Evolutionary conservation across 2,113 vertebrate genomes (phyloP).

Genomic region (Pelobates fuscus): DNA sequence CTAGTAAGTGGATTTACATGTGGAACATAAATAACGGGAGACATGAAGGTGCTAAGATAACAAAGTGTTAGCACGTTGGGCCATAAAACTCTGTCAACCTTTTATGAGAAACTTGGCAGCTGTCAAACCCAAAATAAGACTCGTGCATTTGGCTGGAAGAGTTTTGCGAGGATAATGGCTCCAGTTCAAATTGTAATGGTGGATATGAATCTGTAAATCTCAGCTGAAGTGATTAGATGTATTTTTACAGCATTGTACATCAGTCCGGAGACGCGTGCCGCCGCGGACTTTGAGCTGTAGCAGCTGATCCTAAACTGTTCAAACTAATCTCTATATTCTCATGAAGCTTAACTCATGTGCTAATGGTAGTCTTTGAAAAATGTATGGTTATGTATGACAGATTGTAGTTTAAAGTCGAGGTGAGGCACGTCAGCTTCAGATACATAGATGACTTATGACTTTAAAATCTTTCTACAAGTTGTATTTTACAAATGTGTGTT

Average conservation of each 20-base stretch:
- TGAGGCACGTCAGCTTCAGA: background rate
- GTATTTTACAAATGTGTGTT: background rate
- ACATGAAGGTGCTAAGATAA: slow-evolving; percentile 45
- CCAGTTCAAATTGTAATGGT: slow-evolving; percentile 36
- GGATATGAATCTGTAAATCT: slow-evolving; percentile 20
- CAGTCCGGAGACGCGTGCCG: background rate
- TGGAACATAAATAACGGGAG: slow-evolving; percentile 26
- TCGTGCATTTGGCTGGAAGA: slow-evolving; percentile 7
- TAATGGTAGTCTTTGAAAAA: slow-evolving; percentile 12
- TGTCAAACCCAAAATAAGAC: slow-evolving; percentile 40
- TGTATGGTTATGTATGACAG: background rate
- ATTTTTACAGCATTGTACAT: slow-evolving; percentile 6
- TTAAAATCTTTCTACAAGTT: background rate
- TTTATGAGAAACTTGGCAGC: slow-evolving; percentile 23
- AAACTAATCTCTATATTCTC: slow-evolving; percentile 15
- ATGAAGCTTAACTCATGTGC: slow-evolving; percentile 2
- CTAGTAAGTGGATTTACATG: slow-evolving; percentile 46
- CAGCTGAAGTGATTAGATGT: slow-evolving; percentile 1
- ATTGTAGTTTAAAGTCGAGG: background rate
- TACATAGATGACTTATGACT: slow-evolving; percentile 7
- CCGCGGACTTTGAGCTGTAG: slow-evolving; percentile 12
- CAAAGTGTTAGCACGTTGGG: slow-evolving; percentile 26
- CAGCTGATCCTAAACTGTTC: slow-evolving; percentile 1
- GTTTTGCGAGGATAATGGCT: slow-evolving; percentile 12
- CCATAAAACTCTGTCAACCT: slow-evolving; percentile 41